Conservation (phyloP, 2,797 vertebrate species). For the Columba guinea region DNA sequence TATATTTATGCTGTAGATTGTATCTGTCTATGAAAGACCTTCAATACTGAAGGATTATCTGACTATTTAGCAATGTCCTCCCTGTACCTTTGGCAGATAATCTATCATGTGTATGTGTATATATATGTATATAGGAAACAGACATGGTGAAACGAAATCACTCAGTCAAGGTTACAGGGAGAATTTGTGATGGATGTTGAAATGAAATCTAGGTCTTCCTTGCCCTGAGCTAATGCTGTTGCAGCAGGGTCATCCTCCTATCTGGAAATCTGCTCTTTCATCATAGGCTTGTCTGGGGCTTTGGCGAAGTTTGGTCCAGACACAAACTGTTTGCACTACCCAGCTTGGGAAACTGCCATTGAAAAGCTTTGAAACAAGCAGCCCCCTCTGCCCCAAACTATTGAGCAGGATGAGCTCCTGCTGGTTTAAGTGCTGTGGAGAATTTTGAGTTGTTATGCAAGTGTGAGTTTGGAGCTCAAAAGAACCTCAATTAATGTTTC, state of each 20-base stretch:
- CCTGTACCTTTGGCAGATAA: background rate
- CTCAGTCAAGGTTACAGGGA: slow-evolving; percentile 30
- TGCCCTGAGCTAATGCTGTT: background rate
- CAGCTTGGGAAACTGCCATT: background rate
- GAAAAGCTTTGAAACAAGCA: background rate
- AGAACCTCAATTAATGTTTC: background rate
- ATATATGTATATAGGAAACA: background rate
- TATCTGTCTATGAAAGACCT: background rate
- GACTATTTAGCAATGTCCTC: background rate
- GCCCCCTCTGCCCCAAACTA: background rate
- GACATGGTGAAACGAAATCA: background rate
- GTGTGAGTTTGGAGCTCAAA: background rate
- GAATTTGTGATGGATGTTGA: slow-evolving; percentile 18
- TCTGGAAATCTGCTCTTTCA: background rate
- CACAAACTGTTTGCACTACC: background rate
- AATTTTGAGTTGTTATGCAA: background rate
- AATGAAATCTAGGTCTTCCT: slow-evolving; percentile 6
- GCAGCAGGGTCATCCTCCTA: background rate
- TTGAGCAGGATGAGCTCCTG: background rate
- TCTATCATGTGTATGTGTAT: background rate
- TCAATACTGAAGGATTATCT: background rate
- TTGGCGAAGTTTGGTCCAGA: background rate
- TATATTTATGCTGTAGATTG: background rate
- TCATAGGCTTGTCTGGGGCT: background rate
- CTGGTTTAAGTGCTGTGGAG: background rate